Evolutionary conservation across 2,113 vertebrate species (phyloP), one percentile per base, ranked within the genome.

Genomic region (Tragelaphus strepsiceros): DNA sequence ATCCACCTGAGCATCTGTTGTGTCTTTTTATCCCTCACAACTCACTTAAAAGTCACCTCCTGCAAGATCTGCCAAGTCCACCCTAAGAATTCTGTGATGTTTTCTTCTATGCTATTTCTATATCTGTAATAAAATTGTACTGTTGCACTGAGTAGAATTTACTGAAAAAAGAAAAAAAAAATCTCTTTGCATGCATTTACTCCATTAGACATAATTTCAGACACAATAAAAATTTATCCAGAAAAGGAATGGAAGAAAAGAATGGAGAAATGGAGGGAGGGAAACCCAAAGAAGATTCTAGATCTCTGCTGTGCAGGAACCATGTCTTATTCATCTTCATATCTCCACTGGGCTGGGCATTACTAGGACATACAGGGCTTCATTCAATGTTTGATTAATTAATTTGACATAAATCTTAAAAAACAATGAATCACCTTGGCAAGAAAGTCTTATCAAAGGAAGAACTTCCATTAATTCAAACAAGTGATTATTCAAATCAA

Each of bases 391-490:
- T 67, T 96, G 54, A 71, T 80, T 88, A 80, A 30, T 28, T 74
- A 17, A 91, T 87, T 86, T 95, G 83, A 89, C 21, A 94, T 54
- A 81, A 87, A 96, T 64, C 39, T 91, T 90, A 82, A 92, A 90
- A 95, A 56, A 56, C 26, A 86, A n/a, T 43, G 12, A 95, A 74
- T 26, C 26, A 77, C 58, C 16, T 39, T 49, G n/a, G 46, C 74
- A 96, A 56, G 51, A 67, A 94, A 96, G 88, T 92, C 88, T 88
- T 43, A 80, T 46, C 43, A 78, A 90, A 94, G 49, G 22, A 32
- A 96, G 82, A 90, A 96, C 39, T 86, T 67, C 43, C 24, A 88
- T 56, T 90, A 84, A 85, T 90, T n/a, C 81, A 96, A 93, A 91
- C 46, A 13, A 67, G 16, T 30, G 43, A 71, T 88, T 84, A 80